Evolutionary conservation across 2,797 vertebrate species (phyloP).

Genomic region (Halcyon badia): DNA sequence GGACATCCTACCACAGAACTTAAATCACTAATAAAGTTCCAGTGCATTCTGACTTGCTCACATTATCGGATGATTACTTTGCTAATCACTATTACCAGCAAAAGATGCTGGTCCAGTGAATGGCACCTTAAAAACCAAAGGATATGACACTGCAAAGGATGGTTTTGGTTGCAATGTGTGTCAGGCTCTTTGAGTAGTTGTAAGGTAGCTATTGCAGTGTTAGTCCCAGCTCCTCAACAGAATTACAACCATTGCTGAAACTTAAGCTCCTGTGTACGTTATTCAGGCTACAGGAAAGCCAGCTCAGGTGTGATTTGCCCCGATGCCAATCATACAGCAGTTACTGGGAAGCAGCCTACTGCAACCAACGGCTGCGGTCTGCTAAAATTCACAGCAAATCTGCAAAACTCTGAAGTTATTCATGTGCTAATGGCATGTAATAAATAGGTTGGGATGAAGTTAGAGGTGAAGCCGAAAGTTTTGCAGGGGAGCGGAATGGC

Average conservation of each 20-base stretch:
- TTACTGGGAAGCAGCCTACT: not conserved
- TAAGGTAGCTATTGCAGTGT: not conserved
- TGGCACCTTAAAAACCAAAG: not conserved
- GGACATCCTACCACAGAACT: not conserved
- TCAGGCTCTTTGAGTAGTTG: not conserved
- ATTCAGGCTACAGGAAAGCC: not conserved
- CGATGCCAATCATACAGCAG: accelerated
- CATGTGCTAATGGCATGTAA: accelerated
- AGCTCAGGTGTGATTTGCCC: not conserved
- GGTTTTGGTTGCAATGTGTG: not conserved
- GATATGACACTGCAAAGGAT: not conserved
- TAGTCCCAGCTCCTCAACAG: not conserved
- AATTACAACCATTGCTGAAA: not conserved
- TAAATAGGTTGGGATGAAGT: not conserved
- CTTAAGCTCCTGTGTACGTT: not conserved
- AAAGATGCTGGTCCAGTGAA: not conserved
- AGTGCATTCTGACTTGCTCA: not conserved
- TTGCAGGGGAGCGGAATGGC: not conserved
- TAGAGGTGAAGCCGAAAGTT: not conserved
- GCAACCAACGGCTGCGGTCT: not conserved
- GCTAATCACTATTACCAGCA: not conserved
- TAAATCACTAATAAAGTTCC: too few relatives aligned
- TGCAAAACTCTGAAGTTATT: not conserved
- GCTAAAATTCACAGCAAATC: not conserved
- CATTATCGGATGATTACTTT: not conserved